phyloP scores from a whole-genome alignment of 2,888 invertebrate species.

The Alsophila aescularia region DNA sequence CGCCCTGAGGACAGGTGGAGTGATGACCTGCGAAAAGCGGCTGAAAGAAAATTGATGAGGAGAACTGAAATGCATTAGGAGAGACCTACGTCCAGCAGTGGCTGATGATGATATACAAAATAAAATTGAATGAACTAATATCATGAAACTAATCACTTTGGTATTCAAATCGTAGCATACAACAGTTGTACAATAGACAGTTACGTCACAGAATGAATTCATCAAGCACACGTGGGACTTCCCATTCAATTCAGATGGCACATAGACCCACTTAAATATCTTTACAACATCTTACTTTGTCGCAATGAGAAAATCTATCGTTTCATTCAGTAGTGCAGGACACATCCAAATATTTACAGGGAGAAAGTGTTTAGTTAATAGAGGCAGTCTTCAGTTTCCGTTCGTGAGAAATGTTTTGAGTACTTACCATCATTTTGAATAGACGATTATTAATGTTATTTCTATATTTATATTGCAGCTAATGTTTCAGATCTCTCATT shows the following conservation, averaged over 20 bases:
- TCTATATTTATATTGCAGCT: slow-evolving; percentile 18
- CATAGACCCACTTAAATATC: slow-evolving; percentile 13
- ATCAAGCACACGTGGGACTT: slow-evolving; percentile 32
- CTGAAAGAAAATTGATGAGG: no score
- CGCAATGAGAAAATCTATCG: neutral
- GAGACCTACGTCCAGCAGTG: no score
- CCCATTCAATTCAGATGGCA: slow-evolving; percentile 38
- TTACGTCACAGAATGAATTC: slow-evolving; percentile 25
- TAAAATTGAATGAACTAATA: neutral
- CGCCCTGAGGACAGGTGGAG: no score
- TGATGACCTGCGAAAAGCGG: no score
- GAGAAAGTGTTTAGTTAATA: slow-evolving; percentile 2
- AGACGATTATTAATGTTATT: slow-evolving; percentile 2
- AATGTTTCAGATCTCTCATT: slow-evolving; percentile 3
- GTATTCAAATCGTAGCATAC: slow-evolving; percentile 9
- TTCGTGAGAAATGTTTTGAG: no score
- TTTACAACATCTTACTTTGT: slow-evolving; percentile 10
- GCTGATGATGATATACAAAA: no score
- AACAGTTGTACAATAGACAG: neutral
- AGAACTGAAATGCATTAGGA: no score
- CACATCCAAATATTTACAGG: neutral
- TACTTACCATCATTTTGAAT: slow-evolving; percentile 30
- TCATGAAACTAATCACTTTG: neutral
- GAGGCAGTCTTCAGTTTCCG: slow-evolving; percentile 31
- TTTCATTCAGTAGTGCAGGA: neutral